Percentiles rank a stretch among this genome's conserved stretches.
Evolutionary conservation across 64 coral and sea anemone species (phyloP).

Genomic region (Dendronephthya gigantea): DNA sequence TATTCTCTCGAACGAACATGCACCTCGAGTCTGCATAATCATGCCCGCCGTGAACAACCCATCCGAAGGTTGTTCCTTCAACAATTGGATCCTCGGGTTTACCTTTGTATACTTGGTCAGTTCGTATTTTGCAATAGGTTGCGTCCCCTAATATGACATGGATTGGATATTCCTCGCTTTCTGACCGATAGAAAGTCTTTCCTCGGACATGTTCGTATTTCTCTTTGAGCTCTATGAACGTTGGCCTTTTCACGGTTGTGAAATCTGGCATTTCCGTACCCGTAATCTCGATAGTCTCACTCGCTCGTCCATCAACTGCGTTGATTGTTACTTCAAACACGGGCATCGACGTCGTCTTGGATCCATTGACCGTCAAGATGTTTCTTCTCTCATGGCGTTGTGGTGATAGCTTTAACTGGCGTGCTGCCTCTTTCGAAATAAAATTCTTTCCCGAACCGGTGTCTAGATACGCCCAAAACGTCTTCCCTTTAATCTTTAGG

Average conservation of each 20-base stretch:
- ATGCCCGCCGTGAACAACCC: too few relatives aligned
- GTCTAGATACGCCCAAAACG: background rate
- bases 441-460: background rate
- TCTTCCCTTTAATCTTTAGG: background rate
- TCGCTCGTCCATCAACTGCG: background rate
- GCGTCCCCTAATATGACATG: background rate
- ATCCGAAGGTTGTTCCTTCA: too few relatives aligned
- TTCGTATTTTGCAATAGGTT: too few relatives aligned
- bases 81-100: too few relatives aligned
- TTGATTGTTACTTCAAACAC: constrained; percentile 3
- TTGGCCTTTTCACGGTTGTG: background rate
- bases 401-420: background rate
- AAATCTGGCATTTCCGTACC: background rate
- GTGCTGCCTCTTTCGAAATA: background rate
- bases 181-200: background rate
- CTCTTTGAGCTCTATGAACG: background rate
- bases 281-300: background rate
- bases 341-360: background rate
- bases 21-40: too few relatives aligned
- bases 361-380: background rate
- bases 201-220: background rate
- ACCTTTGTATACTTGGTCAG: too few relatives aligned
- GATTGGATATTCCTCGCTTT: constrained; percentile 6
- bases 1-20: too few relatives aligned
- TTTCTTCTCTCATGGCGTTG: background rate